Percentiles rank a stretch among this genome's conserved stretches.
Evolutionary conservation across 2,888 invertebrate genomes (phyloP).

Genomic region (Patella depressa): DNA sequence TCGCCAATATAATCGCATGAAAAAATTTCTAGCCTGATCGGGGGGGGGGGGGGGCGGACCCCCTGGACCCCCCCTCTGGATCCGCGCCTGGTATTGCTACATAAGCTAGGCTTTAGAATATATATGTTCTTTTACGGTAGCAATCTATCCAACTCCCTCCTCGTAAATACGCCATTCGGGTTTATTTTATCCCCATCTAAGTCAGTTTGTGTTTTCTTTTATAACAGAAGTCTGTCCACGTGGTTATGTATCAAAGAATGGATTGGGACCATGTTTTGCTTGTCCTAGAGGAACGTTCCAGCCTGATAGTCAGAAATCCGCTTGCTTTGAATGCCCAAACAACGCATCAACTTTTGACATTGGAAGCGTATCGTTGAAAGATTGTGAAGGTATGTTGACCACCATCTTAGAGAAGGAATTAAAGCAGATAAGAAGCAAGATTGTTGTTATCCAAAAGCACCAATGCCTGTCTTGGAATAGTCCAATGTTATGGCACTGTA

Average conservation of each 20-base stretch:
- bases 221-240: conserved; percentile 59
- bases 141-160: too few relatives aligned
- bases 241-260: conserved; percentile 74
- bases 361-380: conserved; percentile 54
- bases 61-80: too few relatives aligned
- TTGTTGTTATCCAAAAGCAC: too few relatives aligned
- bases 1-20: too few relatives aligned
- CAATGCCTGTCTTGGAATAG: too few relatives aligned
- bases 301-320: conserved; percentile 67
- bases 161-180: too few relatives aligned
- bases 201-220: background rate
- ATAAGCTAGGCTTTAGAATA: too few relatives aligned
- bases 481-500: background rate
- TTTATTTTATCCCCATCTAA: background rate
- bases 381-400: conserved; percentile 57
- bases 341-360: conserved; percentile 49
- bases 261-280: conserved; percentile 75
- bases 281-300: conserved; percentile 74
- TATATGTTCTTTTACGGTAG: too few relatives aligned
- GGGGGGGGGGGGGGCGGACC: too few relatives aligned
- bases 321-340: conserved; percentile 71
- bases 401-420: background rate
- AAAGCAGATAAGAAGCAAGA: too few relatives aligned
- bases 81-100: too few relatives aligned
- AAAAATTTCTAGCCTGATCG: too few relatives aligned